Conservation (phyloP, 2,797 vertebrate species). For the Acanthis flammea region DNA sequence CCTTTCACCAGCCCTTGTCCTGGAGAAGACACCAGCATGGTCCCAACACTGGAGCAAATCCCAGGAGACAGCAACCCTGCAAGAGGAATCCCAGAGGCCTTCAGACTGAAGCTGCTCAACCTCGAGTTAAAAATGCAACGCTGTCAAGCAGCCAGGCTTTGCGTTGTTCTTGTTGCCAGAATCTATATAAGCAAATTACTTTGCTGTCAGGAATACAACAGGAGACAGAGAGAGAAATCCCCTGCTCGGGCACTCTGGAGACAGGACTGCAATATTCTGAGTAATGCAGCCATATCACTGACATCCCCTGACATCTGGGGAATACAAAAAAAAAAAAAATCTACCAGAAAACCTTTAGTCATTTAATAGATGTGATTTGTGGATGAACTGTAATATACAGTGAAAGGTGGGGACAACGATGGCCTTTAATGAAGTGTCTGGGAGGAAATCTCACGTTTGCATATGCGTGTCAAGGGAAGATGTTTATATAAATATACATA, state of each 20-base stretch:
- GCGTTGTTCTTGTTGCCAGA: conserved; percentile 3
- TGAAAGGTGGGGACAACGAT: conserved; percentile 1
- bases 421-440: conserved; percentile 39
- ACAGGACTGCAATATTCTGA: conserved; percentile 16
- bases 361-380: conserved; percentile 44
- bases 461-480: not conserved
- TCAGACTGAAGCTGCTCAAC: not conserved
- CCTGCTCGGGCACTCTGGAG: not conserved
- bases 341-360: not conserved
- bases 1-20: not conserved
- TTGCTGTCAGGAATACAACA: conserved; percentile 53
- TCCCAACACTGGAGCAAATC: not conserved
- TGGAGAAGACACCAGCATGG: rapidly evolving
- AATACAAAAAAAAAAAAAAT: not conserved
- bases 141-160: conserved; percentile 16
- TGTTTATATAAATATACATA: not conserved
- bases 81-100: not conserved
- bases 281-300: conserved; percentile 15
- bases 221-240: conserved; percentile 45
- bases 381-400: conserved; percentile 21
- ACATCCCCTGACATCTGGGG: conserved; percentile 32
- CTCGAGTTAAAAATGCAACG: conserved; percentile 22
- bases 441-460: not conserved
- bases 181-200: conserved; percentile 62
- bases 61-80: not conserved